phyloP scores from a whole-genome alignment of 2,888 invertebrate genomes.

The Ptychoptera contaminata region DNA sequence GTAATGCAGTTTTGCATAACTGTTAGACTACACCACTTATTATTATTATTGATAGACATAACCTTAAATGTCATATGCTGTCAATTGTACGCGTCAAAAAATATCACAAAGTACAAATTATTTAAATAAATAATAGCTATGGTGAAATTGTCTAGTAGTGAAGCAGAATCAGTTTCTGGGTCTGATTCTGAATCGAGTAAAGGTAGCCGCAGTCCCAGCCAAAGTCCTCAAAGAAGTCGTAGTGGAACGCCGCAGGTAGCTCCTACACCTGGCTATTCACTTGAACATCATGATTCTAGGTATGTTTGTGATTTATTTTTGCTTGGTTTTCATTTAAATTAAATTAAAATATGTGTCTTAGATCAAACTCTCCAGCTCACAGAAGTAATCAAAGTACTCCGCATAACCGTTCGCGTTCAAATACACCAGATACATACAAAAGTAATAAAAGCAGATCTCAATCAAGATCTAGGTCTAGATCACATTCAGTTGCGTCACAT shows the following conservation, averaged over 20 bases:
- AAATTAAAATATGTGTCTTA: conserved; percentile 12
- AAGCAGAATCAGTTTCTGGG: conserved; percentile 6
- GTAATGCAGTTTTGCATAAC: too few species aligned
- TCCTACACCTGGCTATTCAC: conserved; percentile 15
- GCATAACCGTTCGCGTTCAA: conserved; percentile 30
- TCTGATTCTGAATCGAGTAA: conserved; percentile 25
- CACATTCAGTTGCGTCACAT: conserved; percentile 11
- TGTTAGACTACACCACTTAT: too few species aligned
- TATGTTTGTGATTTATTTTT: not conserved
- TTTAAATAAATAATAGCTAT: not conserved
- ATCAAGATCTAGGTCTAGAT: conserved; percentile 12
- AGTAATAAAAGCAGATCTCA: conserved; percentile 16
- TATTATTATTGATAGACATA: too few species aligned
- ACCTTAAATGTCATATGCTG: too few species aligned
- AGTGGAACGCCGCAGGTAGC: conserved; percentile 21
- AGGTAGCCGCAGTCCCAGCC: conserved; percentile 12
- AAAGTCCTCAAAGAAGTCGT: conserved; percentile 14
- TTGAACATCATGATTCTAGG: conserved; percentile 16
- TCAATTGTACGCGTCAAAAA: too few species aligned
- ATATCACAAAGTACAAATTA: too few species aligned
- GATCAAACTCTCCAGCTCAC: conserved; percentile 12
- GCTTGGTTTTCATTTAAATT: not conserved
- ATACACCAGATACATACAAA: conserved; percentile 30
- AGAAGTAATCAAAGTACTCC: conserved; percentile 13
- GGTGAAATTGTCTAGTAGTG: not conserved